Conservation (phyloP, 1,140 invertebrate species). For the Temnothorax nylanderi region DNA sequence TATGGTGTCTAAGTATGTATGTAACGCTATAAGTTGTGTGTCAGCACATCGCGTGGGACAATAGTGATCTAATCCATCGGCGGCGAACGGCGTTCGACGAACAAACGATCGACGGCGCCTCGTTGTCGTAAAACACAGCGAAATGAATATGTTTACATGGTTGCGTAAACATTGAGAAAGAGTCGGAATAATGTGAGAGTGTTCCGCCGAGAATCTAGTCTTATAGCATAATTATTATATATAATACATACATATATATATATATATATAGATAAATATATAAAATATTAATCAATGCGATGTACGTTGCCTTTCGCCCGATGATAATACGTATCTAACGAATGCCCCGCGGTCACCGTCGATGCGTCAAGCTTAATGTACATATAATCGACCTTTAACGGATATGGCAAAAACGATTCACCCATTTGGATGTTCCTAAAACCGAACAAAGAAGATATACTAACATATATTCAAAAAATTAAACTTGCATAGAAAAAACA, state of each 20-base stretch:
- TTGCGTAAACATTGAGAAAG: slow-evolving; percentile 20
- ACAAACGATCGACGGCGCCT: slow-evolving; percentile 25
- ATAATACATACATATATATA: slow-evolving; percentile 33
- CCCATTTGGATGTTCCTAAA: neutral
- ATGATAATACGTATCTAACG: slow-evolving; percentile 64
- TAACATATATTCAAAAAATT: neutral
- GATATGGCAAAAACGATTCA: slow-evolving; percentile 14
- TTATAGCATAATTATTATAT: slow-evolving; percentile 67
- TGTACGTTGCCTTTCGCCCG: slow-evolving; percentile 72
- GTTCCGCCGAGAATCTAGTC: slow-evolving; percentile 79
- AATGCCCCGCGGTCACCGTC: slow-evolving; percentile 43
- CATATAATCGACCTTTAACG: slow-evolving; percentile 29
- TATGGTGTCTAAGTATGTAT: slow-evolving; percentile 76
- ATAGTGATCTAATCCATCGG: slow-evolving; percentile 65
- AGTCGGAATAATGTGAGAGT: slow-evolving; percentile 50
- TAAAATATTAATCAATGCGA: slow-evolving; percentile 72
- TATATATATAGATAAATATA: slow-evolving; percentile 66
- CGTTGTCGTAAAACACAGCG: neutral
- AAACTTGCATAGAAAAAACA: neutral
- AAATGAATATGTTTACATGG: neutral
- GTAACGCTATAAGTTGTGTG: slow-evolving; percentile 75
- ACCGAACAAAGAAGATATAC: neutral
- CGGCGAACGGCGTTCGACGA: slow-evolving; percentile 41
- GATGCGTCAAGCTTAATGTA: slow-evolving; percentile 54
- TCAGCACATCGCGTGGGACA: slow-evolving; percentile 70